Percentiles rank a stretch among this genome's conserved stretches.
Conservation (phyloP, 2,113 vertebrate species). For the Cygnus buccinator region DNA sequence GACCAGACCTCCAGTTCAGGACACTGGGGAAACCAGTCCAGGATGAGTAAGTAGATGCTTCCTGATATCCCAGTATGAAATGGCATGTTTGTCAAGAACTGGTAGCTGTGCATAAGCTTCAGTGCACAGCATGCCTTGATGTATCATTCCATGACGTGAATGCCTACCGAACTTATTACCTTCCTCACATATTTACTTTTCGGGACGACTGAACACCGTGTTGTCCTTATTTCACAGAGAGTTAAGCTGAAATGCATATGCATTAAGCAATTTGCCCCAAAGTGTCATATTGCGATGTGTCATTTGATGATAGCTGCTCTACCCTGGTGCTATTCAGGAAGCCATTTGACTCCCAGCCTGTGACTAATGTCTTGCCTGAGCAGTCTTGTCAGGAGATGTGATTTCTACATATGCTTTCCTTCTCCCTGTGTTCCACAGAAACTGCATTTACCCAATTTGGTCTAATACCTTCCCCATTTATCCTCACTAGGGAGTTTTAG, state of each 20-base stretch:
- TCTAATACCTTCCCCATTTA: background rate
- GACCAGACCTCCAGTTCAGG: background rate
- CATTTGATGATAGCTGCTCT: slow-evolving; percentile 43
- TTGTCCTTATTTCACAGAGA: slow-evolving; percentile 47
- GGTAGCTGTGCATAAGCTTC: background rate
- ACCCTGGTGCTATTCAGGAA: slow-evolving; percentile 37
- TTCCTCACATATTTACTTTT: background rate
- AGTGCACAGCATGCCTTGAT: background rate
- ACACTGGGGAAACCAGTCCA: background rate
- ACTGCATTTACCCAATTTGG: background rate
- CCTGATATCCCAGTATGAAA: background rate
- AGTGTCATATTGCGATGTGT: background rate
- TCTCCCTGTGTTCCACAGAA: background rate
- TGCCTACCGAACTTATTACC: background rate
- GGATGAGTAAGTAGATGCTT: background rate
- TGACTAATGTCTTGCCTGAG: slow-evolving; percentile 53
- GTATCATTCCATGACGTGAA: background rate
- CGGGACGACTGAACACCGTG: slow-evolving; percentile 14
- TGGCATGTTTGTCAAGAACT: background rate
- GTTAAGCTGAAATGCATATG: slow-evolving; percentile 51
- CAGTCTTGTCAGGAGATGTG: slow-evolving; percentile 49
- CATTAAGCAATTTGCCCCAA: slow-evolving; percentile 54
- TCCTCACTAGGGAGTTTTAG: background rate
- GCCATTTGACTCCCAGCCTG: slow-evolving; percentile 35
- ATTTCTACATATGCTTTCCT: slow-evolving; percentile 27